A percentile compares a stretch with the other conserved stretches of the same genome.
Evolutionary conservation across 2,888 invertebrate species (phyloP).

Genomic region (Himalopsyche kuldschensis): DNA sequence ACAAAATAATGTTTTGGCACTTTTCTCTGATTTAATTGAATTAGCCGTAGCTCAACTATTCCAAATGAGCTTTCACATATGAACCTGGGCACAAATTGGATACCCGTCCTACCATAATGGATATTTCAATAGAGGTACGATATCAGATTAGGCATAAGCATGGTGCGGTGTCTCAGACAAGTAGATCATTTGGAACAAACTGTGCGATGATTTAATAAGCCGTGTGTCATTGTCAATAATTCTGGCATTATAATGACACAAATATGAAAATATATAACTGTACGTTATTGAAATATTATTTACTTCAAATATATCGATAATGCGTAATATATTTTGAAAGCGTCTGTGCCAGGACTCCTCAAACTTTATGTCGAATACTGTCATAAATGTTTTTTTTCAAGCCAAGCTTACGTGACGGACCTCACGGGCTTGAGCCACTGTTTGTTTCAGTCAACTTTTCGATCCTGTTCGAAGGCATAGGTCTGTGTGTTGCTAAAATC

Average conservation of each 20-base stretch:
- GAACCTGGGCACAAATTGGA: slow-evolving; percentile 13
- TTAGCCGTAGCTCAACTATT: not conserved
- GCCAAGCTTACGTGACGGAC: no score
- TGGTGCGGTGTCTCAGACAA: not conserved
- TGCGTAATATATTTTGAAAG: not conserved
- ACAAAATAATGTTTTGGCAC: no score
- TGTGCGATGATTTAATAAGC: slow-evolving; percentile 19
- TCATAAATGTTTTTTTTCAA: no score
- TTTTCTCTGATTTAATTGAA: not conserved
- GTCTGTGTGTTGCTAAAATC: no score
- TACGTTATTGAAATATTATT: not conserved
- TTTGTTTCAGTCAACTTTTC: no score
- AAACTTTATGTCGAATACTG: no score
- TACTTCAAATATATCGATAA: not conserved
- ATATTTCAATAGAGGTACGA: slow-evolving; percentile 23
- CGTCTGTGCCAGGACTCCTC: not conserved
- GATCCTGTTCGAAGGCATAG: no score
- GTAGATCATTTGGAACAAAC: slow-evolving; percentile 22
- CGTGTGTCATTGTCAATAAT: not conserved
- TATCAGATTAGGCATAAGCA: slow-evolving; percentile 18
- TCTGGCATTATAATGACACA: not conserved
- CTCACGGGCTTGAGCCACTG: no score
- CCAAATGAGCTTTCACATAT: not conserved
- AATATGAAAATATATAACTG: not conserved
- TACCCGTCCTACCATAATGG: slow-evolving; percentile 18